Evolutionary conservation across 2,888 invertebrate species (phyloP).

Genomic region (Acleris literana): DNA sequence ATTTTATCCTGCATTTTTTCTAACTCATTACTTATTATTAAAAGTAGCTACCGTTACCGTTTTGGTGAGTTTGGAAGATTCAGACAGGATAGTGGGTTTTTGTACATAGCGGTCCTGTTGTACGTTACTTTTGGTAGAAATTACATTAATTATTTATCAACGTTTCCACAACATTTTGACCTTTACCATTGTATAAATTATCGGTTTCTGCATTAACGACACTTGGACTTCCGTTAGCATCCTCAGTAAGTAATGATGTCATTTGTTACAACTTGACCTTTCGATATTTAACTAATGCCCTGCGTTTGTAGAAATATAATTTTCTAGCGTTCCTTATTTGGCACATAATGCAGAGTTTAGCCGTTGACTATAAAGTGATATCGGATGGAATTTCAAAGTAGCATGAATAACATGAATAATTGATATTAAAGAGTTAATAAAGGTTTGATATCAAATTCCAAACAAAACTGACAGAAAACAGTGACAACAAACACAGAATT

Average conservation of each 20-base stretch:
- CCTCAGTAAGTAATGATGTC: conserved; percentile 4
- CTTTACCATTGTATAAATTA: background rate
- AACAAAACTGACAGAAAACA: background rate
- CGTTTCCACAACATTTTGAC: background rate
- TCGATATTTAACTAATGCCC: background rate
- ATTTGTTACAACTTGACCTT: conserved; percentile 4
- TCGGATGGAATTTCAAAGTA: too few relatives aligned
- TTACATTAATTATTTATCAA: background rate
- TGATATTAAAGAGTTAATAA: too few relatives aligned
- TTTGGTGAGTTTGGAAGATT: conserved; percentile 45
- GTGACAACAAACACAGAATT: background rate
- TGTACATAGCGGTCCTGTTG: background rate
- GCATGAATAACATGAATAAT: too few relatives aligned
- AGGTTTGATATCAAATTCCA: background rate
- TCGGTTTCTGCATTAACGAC: conserved; percentile 1
- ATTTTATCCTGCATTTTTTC: conserved; percentile 67
- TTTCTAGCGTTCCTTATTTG: conserved; percentile 14
- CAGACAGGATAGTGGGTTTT: conserved; percentile 42
- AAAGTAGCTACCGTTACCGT: conserved; percentile 70
- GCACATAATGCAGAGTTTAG: background rate
- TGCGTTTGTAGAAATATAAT: background rate
- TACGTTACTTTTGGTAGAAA: background rate
- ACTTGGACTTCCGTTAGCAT: background rate
- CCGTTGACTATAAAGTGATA: too few relatives aligned
- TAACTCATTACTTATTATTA: conserved; percentile 77